Base-by-base conservation (phyloP, 1,140 invertebrate species). In the Cephus cinctus region DNA sequence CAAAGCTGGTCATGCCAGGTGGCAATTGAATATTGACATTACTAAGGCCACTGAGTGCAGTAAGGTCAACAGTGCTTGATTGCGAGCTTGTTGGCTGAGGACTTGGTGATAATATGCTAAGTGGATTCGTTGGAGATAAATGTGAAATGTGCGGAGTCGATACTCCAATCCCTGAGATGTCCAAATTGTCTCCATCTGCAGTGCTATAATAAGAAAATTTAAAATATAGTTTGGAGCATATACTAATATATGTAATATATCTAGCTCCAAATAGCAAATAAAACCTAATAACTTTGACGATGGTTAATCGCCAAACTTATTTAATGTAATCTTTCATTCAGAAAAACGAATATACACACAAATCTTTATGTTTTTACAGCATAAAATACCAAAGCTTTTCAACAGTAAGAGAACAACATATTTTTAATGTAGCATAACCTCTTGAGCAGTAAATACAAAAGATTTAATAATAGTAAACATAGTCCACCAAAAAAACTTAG, bases 11-110 rank as follows among this genome's bases (percentile, higher is more conserved):
- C 21, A 19, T 19, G 44, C 55, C 58, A 22, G 58, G 53, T 31
- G 62, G 42, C 43, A 61, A 35, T 38, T 69, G 63, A 39, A 65
- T 62, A 63, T 68, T 68, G 62, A 64, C 59, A 50, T 67, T 63
- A 47, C 44, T 69, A 68, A 69, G 65, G 63, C 67, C 65, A 46
- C 63, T 57, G 30, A 59, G 52, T 65, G 59, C 52, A 54, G 53
- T 50, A 38, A 67, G 49, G 58, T 67, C 63, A 12, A 66, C 39
- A 1, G 58, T 62, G 39, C 56, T 67, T 22, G 61, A 57, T 36
- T 69, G 67, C 20, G 55, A 63, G 34, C 54, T 65, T 31, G 62
- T 67, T 21, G 65, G 59, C 23, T 67, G 60, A 23, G 63, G 54
- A 45, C 47, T 66, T 19, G 58, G 43, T 15, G 59, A 54, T 43